These are phyloP conservation scores for Melanostigma gelatinosum DNA, from an alignment of 2,113 vertebrate species.

Conservation along the genomic window DNA sequence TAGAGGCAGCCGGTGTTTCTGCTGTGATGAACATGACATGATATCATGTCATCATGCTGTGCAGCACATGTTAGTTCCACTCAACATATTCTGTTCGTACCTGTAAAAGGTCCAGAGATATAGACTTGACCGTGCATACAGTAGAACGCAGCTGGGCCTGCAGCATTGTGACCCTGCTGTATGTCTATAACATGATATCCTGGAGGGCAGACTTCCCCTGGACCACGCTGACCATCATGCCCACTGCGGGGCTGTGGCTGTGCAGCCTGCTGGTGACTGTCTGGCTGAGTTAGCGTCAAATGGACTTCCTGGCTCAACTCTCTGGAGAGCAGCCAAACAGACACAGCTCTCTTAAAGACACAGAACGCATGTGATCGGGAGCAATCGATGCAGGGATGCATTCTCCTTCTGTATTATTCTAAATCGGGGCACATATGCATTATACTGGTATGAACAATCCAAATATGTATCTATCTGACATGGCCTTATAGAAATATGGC, in stretches of 20 bases:
- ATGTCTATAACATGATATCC: conserved; percentile 43
- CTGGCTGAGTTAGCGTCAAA: conserved; percentile 50
- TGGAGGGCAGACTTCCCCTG: conserved; percentile 49
- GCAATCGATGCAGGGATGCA: neutral
- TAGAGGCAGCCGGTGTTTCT: neutral
- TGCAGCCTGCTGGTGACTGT: conserved; percentile 51
- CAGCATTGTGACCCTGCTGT: conserved; percentile 5
- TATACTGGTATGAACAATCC: neutral
- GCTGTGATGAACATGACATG: neutral
- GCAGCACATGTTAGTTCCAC: neutral
- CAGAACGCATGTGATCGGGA: neutral
- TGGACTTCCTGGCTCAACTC: conserved; percentile 56
- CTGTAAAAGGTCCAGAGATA: neutral
- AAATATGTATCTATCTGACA: neutral
- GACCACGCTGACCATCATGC: conserved; percentile 3
- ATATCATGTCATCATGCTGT: neutral
- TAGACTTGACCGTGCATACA: neutral
- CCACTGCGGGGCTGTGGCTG: conserved; percentile 24
- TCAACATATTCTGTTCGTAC: neutral
- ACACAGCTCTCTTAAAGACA: conserved; percentile 43
- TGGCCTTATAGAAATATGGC: neutral
- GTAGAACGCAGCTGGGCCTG: conserved; percentile 4
- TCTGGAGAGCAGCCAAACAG: conserved; percentile 43
- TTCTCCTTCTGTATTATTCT: conserved; percentile 7
- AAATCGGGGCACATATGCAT: neutral